A percentile compares a stretch with the other conserved stretches of the same genome.
These are phyloP conservation scores for Clupea harengus DNA, from an alignment of 2,113 vertebrate genomes.

Conservation along the genomic window DNA sequence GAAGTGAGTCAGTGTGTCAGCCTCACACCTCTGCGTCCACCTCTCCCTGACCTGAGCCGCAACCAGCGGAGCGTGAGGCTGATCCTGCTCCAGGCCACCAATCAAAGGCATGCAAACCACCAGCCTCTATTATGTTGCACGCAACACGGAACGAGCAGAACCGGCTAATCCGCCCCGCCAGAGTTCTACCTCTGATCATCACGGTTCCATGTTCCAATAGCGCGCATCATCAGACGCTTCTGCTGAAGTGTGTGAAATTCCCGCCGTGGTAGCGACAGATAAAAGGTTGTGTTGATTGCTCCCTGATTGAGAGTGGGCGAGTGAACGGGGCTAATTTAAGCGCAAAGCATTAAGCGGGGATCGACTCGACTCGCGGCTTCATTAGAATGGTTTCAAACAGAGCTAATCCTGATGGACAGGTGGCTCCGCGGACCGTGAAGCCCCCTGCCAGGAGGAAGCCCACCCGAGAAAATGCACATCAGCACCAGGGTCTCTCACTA, in stretches of 20 bases:
- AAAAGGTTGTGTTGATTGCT: background rate
- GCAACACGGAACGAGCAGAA: background rate
- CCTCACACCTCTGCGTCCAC: background rate
- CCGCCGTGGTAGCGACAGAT: background rate
- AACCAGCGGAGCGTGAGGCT: background rate
- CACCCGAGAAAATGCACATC: background rate
- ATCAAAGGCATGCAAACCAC: background rate
- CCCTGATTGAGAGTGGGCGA: background rate
- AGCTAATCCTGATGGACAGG: slow-evolving; percentile 41
- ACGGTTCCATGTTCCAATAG: background rate
- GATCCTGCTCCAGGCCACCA: background rate
- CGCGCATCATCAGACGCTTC: background rate
- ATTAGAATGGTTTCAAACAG: slow-evolving; percentile 18
- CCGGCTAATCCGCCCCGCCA: background rate
- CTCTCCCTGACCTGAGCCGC: background rate
- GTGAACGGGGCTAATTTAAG: background rate
- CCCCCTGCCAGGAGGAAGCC: background rate
- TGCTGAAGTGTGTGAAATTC: background rate
- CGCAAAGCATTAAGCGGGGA: background rate
- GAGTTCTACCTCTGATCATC: background rate
- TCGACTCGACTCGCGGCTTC: background rate
- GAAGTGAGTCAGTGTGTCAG: slow-evolving; percentile 3
- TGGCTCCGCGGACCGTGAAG: background rate
- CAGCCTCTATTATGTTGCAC: background rate
- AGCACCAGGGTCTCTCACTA: background rate